Percentiles rank a stretch among this genome's conserved stretches.
Evolutionary conservation across 1,140 invertebrate species (phyloP).

Genomic region (Branchinecta lindahli): DNA sequence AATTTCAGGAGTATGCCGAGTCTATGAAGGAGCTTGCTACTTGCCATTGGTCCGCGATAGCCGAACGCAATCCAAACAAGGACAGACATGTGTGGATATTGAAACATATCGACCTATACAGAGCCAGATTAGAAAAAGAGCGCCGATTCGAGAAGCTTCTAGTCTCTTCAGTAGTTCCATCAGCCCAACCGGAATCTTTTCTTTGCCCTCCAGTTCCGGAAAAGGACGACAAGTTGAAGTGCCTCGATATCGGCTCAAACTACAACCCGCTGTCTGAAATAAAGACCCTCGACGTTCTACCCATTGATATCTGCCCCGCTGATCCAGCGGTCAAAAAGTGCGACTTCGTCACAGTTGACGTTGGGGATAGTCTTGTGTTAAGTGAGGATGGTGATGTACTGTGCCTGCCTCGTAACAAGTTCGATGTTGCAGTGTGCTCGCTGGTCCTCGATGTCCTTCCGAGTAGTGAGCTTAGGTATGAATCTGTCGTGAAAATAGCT

Average conservation of each 20-base stretch:
- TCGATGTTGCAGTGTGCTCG: background rate
- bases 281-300: background rate
- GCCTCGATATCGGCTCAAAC: background rate
- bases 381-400: background rate
- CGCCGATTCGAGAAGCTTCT: background rate
- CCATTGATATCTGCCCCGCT: background rate
- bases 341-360: background rate
- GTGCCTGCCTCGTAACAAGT: background rate
- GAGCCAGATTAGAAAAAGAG: background rate
- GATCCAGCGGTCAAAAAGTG: background rate
- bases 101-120: background rate
- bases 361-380: background rate
- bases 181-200: background rate
- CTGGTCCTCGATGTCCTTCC: background rate
- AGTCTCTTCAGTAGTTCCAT: background rate
- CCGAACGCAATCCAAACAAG: background rate
- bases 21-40: constrained; percentile 1
- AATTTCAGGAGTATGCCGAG: constrained; percentile 4
- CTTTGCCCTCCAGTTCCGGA: background rate
- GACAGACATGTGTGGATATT: background rate
- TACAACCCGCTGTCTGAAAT: background rate
- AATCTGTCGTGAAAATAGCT: background rate
- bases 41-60: background rate
- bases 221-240: background rate
- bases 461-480: background rate